phyloP scores from a whole-genome alignment of 2,113 vertebrate species.

The Nothobranchius kuhntae region DNA sequence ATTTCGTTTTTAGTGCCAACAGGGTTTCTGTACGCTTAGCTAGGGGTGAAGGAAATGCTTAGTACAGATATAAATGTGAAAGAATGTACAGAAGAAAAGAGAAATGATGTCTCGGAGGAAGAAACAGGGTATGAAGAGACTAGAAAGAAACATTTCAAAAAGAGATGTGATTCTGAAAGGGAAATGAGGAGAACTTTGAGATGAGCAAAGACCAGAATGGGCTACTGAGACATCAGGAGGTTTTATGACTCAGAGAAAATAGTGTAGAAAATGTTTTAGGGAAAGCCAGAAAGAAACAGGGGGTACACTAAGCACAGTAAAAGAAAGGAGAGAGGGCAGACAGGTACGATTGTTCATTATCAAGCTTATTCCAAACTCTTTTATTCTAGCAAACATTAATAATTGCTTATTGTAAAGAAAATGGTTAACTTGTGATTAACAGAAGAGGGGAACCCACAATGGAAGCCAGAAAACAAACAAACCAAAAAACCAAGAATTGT shows the following conservation, averaged over 20 bases:
- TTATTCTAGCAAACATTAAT: neutral
- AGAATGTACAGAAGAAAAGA: neutral
- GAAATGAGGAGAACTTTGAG: slow-evolving; percentile 1
- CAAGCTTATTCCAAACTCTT: neutral
- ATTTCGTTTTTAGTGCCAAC: slow-evolving; percentile 10
- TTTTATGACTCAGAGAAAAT: slow-evolving; percentile 11
- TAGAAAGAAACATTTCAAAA: neutral
- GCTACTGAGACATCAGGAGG: slow-evolving; percentile 6
- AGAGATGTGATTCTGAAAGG: slow-evolving; percentile 3
- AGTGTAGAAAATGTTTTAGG: slow-evolving; percentile 9
- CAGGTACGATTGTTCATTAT: slow-evolving; percentile 1
- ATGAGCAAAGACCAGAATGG: slow-evolving; percentile 21
- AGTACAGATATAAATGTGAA: neutral
- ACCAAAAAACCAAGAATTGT: neutral
- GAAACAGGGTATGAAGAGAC: neutral
- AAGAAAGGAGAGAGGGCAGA: neutral
- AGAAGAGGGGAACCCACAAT: neutral
- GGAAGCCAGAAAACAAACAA: neutral
- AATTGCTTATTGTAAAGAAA: neutral
- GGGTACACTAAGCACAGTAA: neutral
- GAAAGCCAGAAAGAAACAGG: neutral
- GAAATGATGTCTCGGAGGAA: neutral
- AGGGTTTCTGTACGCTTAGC: slow-evolving; percentile 10
- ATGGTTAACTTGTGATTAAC: neutral
- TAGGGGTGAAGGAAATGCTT: slow-evolving; percentile 6